Evolutionary conservation across 2,113 vertebrate species (phyloP), one percentile per base, ranked within the genome.

Genomic region (Fregata magnificens): DNA sequence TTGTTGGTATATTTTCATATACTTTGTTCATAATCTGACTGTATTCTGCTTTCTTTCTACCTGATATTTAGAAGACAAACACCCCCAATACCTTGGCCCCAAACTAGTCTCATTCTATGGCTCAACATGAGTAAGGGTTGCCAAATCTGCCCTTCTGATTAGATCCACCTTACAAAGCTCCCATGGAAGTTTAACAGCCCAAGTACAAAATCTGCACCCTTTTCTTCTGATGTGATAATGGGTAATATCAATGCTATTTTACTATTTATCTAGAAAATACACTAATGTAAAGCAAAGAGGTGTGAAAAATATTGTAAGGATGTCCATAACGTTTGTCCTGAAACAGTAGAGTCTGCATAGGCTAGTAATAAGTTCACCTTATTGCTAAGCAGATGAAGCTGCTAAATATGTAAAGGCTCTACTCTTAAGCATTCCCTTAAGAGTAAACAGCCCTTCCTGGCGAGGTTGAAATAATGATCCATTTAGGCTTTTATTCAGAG

Each of bases 381-480:
- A 38, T 61, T 85, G 90, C 45, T 67, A 36, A 91, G 91, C 84
- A 82, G 70, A 40, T 19, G 65, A 47, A 78, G 77, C 81, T 87
- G 73, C 73, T 95, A 53, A 76, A 96, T 69, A 52, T 90, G 66
- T 69, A 69, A 82, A 91, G 66, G 82, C 62, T 90, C 53, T 76
- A 18, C 74, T 58, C 66, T 50, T 87, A 67, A 96, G 45, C 32
- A 40, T 73, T 93, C 89, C 91, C 91, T 47, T 45, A 71, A 52
- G 91, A 91, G 32, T 55, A 66, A 63, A 96, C 92, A 93, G 71
- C 67, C 72, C 36, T 91, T 94, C 83, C 69, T 77, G 21, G 76
- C 87, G 86, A 97, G 88, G 66, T 49, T 96, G 80, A 79, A 95
- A 94, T 94, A 96, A 95, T 83, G 93, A 97, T 94, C 81, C 58